A percentile compares a stretch with the other conserved stretches of the same genome.
phyloP scores from a whole-genome alignment of 2,888 invertebrate species.

The Callyntrura guangdongensis region DNA sequence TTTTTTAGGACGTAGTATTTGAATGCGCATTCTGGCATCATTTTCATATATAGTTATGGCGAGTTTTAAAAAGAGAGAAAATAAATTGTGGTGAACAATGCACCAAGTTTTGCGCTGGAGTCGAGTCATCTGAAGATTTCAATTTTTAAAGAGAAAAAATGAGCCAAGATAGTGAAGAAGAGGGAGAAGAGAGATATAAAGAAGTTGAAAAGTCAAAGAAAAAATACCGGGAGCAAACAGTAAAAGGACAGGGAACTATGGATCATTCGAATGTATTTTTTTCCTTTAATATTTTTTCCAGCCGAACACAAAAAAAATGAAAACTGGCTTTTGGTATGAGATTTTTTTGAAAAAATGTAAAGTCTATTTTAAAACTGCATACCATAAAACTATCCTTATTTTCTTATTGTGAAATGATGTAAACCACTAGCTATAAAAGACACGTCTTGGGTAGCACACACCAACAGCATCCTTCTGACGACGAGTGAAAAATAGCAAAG shows the following conservation, averaged over 20 bases:
- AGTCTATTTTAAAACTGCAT: not conserved
- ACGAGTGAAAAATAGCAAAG: constrained; percentile 28
- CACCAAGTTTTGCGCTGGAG: not conserved
- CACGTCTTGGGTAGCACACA: not conserved
- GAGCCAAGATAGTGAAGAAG: constrained; percentile 12
- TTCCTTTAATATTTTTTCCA: not conserved
- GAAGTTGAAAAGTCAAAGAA: not conserved
- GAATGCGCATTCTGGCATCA: not conserved
- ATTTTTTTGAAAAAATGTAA: not conserved
- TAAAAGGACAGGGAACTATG: not conserved
- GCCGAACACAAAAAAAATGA: not conserved
- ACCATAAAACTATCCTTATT: not conserved
- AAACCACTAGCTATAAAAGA: constrained; percentile 13
- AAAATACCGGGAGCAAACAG: not conserved
- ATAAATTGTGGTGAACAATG: constrained; percentile 36
- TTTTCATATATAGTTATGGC: not conserved
- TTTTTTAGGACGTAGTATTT: not conserved
- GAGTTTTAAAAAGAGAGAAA: not conserved
- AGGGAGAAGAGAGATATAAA: no score
- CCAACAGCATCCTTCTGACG: not conserved
- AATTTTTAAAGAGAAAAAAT: constrained; percentile 34
- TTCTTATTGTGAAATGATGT: constrained; percentile 37
- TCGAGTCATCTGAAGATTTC: not conserved
- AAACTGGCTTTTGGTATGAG: not conserved
- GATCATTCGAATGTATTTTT: constrained; percentile 17